Conservation (phyloP, 2,888 invertebrate species). For the Peribatodes rhomboidaria region DNA sequence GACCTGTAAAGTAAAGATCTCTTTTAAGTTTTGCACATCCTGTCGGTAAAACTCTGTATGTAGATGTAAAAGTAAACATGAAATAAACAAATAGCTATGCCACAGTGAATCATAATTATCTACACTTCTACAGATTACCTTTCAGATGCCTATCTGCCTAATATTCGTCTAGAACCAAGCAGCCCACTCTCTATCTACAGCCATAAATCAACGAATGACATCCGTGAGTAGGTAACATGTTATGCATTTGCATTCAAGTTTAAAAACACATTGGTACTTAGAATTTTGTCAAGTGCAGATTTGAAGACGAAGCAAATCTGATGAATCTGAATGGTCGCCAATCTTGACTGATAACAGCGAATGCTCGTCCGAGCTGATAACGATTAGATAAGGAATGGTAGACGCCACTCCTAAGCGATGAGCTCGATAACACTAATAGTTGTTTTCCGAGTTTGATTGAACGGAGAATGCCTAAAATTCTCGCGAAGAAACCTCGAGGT, state of each 20-base stretch:
- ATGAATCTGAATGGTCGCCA: constrained; percentile 31
- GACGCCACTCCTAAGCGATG: constrained; percentile 31
- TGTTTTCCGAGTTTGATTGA: constrained; percentile 24
- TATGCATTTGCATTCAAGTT: not conserved
- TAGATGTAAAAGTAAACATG: no score
- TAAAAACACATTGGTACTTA: not conserved
- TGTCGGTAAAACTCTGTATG: no score
- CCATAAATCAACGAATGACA: constrained; percentile 6
- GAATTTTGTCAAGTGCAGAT: constrained; percentile 21
- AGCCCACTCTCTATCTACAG: not conserved
- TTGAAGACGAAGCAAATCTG: constrained; percentile 19
- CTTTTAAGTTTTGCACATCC: no score
- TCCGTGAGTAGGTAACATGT: not conserved
- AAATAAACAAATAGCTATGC: no score
- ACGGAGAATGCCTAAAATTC: not conserved
- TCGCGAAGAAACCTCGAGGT: no score
- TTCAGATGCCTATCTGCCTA: no score
- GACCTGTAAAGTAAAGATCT: no score
- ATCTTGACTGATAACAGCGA: constrained; percentile 40
- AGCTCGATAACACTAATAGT: constrained; percentile 24
- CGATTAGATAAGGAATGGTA: constrained; percentile 34
- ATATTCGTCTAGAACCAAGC: not conserved
- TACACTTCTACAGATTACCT: no score
- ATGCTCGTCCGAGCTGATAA: constrained; percentile 11
- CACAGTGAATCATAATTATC: no score